Base-by-base conservation (phyloP, 2,888 invertebrate species). In the Aleiodes testaceus region DNA sequence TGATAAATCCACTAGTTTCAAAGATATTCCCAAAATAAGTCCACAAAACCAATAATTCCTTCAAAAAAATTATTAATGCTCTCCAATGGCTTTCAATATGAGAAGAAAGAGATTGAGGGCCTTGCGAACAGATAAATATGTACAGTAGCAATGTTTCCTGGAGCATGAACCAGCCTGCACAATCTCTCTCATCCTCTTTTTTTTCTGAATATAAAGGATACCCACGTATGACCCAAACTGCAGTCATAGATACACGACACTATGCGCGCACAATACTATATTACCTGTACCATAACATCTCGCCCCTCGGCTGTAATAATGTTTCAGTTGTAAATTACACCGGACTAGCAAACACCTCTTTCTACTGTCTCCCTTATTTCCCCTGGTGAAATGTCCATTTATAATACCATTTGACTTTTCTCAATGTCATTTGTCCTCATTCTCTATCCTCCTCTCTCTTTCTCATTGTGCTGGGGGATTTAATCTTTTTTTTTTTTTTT, bases 231-330 rank as follows among this genome's bases (percentile, higher is more conserved):
- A 53, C 53, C 53, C n/a, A 53, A 53, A 53, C 18, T 36, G 52
- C 14, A 53, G 45, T 45, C 49, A 18, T 30, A 65, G 55, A 70
- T 66, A 70, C 20, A 45, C 64, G 69, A 70, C 55, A 70, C 65
- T 55, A 45, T 52, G 55, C 53, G 59, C 18, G 59, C 42, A 55
- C 52, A 14, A 30, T 59, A 66, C 52, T 70, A 47, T 65, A 36
- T 66, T 16, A 47, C 65, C 50, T 53, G 59, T 70, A 30, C 53
- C 70, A 42, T 66, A 70, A 70, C 70, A 70, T 61, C 66, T 66
- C 70, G 44, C 66, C 18, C 5, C 30, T 55, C 59, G 42, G 18
- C 66, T 16, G 65, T 70, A 66, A 70, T 70, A 66, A 70, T 70
- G 70, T 70, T 50, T 22, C 22, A 26, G 49, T 44, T 49, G 66